A percentile compares a stretch with the other conserved stretches of the same genome.
Conservation (phyloP, 2,888 invertebrate species). For the Rhagophthalmus giganteus region DNA sequence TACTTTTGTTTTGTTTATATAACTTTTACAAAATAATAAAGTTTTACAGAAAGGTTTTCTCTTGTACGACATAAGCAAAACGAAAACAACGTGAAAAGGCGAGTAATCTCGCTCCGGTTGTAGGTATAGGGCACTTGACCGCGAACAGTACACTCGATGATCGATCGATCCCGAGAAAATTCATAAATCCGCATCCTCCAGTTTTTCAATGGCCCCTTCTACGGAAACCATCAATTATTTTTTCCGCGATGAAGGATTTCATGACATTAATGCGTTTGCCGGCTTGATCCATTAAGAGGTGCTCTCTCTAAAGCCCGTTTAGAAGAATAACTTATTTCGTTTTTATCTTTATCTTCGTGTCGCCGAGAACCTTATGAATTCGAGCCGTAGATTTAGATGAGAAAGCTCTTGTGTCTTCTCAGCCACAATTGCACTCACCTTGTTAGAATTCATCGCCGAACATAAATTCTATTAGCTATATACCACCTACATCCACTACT, state of each 20-base stretch:
- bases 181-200: slow-evolving; percentile 20
- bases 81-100: slow-evolving; percentile 10
- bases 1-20: no score
- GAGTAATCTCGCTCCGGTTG: slow-evolving; percentile 12
- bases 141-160: slow-evolving; percentile 15
- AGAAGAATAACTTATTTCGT: slow-evolving; percentile 23
- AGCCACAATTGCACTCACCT: no score
- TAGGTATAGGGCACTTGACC: slow-evolving; percentile 17
- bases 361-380: no score
- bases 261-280: slow-evolving; percentile 29
- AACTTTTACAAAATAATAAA: no score
- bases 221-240: slow-evolving; percentile 29
- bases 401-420: no score
- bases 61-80: slow-evolving; percentile 2
- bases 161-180: slow-evolving; percentile 23
- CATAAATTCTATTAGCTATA: no score
- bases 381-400: no score
- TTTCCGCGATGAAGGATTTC: slow-evolving; percentile 28
- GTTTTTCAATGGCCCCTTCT: slow-evolving; percentile 22
- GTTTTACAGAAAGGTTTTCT: slow-evolving; percentile 1
- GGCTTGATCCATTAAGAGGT: slow-evolving; percentile 28
- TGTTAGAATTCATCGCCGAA: no score
- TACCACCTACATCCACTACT: no score
- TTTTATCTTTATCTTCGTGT: slow-evolving; percentile 15
- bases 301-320: slow-evolving; percentile 12